These are phyloP conservation scores for Notospermus geniculatus DNA, from an alignment of 1,140 invertebrate species.

Conservation along the genomic window DNA sequence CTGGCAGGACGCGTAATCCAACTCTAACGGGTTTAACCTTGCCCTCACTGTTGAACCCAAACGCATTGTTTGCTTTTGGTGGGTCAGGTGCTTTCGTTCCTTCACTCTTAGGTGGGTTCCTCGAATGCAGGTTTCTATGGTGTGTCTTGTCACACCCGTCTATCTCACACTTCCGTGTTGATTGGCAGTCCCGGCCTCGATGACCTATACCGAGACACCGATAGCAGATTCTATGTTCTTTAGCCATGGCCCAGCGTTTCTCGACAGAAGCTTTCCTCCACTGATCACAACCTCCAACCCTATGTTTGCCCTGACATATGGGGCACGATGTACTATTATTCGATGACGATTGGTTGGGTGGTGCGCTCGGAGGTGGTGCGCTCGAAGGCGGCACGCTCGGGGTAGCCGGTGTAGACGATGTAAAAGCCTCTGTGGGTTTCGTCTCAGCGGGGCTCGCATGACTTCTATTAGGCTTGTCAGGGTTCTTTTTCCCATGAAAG, in stretches of 20 bases:
- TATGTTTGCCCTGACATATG: neutral
- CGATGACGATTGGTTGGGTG: too few relatives aligned
- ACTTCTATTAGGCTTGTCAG: too few relatives aligned
- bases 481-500: too few relatives aligned
- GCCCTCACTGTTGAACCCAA: neutral
- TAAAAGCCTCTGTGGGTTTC: too few relatives aligned
- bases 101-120: neutral
- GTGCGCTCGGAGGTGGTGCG: too few relatives aligned
- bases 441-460: too few relatives aligned
- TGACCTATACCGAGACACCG: neutral
- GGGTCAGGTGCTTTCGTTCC: neutral
- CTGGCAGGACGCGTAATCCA: neutral
- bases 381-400: too few relatives aligned
- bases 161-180: neutral
- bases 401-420: too few relatives aligned
- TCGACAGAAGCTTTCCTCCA: neutral
- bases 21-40: neutral
- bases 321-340: neutral
- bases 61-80: neutral
- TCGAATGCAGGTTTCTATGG: constrained; percentile 3
- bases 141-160: neutral
- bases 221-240: neutral
- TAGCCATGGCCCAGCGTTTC: neutral
- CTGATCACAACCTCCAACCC: neutral
- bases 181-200: neutral